Evolutionary conservation across 1,140 invertebrate species (phyloP), one percentile per base, ranked within the genome.

Genomic region (Psix sp.): DNA sequence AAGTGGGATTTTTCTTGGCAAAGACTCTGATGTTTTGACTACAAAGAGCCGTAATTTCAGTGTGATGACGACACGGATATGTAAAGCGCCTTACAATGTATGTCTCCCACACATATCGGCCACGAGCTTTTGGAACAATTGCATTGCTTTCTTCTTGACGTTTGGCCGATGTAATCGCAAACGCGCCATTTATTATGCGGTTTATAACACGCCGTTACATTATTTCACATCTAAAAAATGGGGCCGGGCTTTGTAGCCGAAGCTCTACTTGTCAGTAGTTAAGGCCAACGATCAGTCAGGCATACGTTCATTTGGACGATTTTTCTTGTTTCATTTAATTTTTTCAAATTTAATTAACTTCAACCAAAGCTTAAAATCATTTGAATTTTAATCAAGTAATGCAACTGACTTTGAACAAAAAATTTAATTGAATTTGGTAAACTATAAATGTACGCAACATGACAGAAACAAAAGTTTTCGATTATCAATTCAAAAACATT

Each of bases 31-130:
- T 67, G 52, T 66, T 56, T 56, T 36, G 51, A 56, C 43, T 56
- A 57, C 38, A 59, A 67, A 67, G 52, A 29, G 43, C 36, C 46
- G 14, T 52, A 59, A 68, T 67, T 67, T 48, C 29, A 29, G 57
- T 43, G 38, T 49, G 63, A 67, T 67, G 63, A 59, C 63, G 63
- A 66, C 29, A 35, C 45, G 52, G 63, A 57, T 67, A 66, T 66
- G 62, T 43, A 66, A 56, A 66, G 29, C 36, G 51, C 36, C 24
- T n/a, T 35, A 49, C 49, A 66, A 66, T 49, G 56, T 57, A 68
- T 59, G 39, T 68, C 45, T 59, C 54, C 26, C 45, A 10, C 63
- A 42, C 46, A 52, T 52, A 68, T 68, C 54, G 63, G 38, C 63
- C 36, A 59, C 46, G 54, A 59, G 63, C 52, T 51, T 51, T 67